A percentile compares a stretch with the other conserved stretches of the same genome.
These are phyloP conservation scores for Drosophila stalkeri DNA, from an alignment of 2,888 invertebrate species.

Conservation along the genomic window DNA sequence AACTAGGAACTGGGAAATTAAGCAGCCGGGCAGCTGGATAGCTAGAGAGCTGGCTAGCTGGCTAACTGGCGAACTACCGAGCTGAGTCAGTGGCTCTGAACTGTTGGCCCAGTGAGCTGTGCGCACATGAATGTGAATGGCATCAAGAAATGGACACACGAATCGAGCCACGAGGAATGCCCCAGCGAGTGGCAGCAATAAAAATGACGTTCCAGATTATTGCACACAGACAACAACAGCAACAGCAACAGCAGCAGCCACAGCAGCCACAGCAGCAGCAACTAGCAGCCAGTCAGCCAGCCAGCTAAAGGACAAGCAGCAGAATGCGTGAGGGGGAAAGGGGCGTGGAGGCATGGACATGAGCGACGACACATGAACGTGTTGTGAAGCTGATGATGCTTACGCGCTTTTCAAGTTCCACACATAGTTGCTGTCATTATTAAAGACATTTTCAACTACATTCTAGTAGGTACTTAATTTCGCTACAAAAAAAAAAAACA, in stretches of 20 bases:
- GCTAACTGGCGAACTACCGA: slow-evolving; percentile 1
- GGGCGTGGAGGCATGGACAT: slow-evolving; percentile 32
- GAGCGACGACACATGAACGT: slow-evolving; percentile 71
- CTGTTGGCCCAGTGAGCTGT: slow-evolving; percentile 40
- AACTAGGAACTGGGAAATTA: slow-evolving; percentile 12
- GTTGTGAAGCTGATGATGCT: slow-evolving; percentile 74
- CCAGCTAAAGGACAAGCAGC: slow-evolving; percentile 30
- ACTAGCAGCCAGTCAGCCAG: slow-evolving; percentile 27
- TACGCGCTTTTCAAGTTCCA: slow-evolving; percentile 81
- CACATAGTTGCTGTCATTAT: slow-evolving; percentile 81
- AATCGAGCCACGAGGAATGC: slow-evolving; percentile 65
- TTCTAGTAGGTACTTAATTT: slow-evolving; percentile 81
- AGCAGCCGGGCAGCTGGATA: background rate
- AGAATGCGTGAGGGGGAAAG: background rate
- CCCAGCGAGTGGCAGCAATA: slow-evolving; percentile 76
- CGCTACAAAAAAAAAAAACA: slow-evolving; percentile 29
- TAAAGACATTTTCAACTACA: slow-evolving; percentile 82
- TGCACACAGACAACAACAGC: slow-evolving; percentile 55
- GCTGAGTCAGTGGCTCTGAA: slow-evolving; percentile 44
- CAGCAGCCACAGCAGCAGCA: slow-evolving; percentile 20
- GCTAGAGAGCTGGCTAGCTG: background rate
- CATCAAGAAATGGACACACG: slow-evolving; percentile 23
- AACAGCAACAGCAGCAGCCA: slow-evolving; percentile 20
- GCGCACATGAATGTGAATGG: slow-evolving; percentile 45
- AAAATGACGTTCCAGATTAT: slow-evolving; percentile 79